phyloP scores from a whole-genome alignment of 2,888 invertebrate species.

The Agrochola lota region DNA sequence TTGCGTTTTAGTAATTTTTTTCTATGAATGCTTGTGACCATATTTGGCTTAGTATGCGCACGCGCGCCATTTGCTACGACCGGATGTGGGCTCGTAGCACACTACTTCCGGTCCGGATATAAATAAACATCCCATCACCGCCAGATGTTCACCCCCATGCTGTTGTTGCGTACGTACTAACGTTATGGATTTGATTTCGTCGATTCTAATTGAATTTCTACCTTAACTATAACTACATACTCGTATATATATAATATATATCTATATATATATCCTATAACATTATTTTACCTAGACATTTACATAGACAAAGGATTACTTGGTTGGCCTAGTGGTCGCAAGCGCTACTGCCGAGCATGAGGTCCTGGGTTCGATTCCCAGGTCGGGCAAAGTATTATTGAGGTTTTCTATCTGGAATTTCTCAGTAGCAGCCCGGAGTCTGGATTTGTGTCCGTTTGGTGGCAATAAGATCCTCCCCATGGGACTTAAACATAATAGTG shows the following conservation, averaged over 20 bases:
- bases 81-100: slow-evolving; percentile 84
- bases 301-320: too few relatives aligned
- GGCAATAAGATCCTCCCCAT: too few relatives aligned
- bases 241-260: too few relatives aligned
- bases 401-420: too few relatives aligned
- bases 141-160: slow-evolving; percentile 84
- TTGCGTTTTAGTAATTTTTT: not conserved
- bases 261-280: too few relatives aligned
- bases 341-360: too few relatives aligned
- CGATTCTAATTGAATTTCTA: not conserved
- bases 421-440: too few relatives aligned
- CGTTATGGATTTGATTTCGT: slow-evolving; percentile 45
- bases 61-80: slow-evolving; percentile 74
- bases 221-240: not conserved
- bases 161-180: slow-evolving; percentile 31
- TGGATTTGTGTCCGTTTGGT: too few relatives aligned
- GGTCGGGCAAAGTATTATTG: too few relatives aligned
- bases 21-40: slow-evolving; percentile 35
- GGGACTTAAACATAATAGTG: too few relatives aligned
- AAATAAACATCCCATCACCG: slow-evolving; percentile 82
- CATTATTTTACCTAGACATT: not conserved
- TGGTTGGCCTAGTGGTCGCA: too few relatives aligned
- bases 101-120: slow-evolving; percentile 84
- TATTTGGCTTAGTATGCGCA: slow-evolving; percentile 65
- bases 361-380: too few relatives aligned